Evolutionary conservation across 2,797 vertebrate genomes (phyloP).

Genomic region (Tauraco hartlaubi): DNA sequence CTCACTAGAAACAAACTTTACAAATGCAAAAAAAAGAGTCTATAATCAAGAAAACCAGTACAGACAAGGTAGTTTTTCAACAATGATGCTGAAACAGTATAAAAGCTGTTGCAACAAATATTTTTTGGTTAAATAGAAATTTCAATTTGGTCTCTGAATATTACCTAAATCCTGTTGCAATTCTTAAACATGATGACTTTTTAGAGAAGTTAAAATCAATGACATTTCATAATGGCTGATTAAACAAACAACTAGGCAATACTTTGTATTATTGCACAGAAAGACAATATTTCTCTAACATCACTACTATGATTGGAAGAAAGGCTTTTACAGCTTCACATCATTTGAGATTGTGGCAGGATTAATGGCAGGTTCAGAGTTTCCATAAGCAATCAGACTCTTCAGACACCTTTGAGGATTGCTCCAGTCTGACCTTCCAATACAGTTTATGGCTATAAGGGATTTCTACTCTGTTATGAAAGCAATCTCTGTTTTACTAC

Average conservation of each 20-base stretch:
- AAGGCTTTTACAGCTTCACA: background rate
- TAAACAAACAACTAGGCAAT: background rate
- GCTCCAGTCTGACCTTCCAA: background rate
- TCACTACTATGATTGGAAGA: background rate
- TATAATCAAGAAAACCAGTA: background rate
- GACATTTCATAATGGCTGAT: background rate
- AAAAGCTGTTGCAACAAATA: background rate
- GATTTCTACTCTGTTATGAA: background rate
- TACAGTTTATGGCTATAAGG: background rate
- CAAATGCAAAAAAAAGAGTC: background rate
- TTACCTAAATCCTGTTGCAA: background rate
- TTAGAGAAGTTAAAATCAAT: slow-evolving; percentile 30
- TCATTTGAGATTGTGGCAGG: background rate
- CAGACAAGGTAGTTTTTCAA: background rate
- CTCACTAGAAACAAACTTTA: background rate
- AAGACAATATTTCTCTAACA: background rate
- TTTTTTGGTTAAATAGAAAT: background rate
- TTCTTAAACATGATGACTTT: slow-evolving; percentile 7
- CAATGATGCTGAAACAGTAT: background rate
- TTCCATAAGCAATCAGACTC: background rate
- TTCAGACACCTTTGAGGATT: background rate
- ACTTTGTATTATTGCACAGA: background rate
- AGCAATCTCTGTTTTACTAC: background rate
- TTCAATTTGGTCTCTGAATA: background rate
- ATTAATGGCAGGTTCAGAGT: background rate